These are phyloP conservation scores for Trichonephila clavata DNA, from an alignment of 1,140 invertebrate genomes.

Conservation along the genomic window DNA sequence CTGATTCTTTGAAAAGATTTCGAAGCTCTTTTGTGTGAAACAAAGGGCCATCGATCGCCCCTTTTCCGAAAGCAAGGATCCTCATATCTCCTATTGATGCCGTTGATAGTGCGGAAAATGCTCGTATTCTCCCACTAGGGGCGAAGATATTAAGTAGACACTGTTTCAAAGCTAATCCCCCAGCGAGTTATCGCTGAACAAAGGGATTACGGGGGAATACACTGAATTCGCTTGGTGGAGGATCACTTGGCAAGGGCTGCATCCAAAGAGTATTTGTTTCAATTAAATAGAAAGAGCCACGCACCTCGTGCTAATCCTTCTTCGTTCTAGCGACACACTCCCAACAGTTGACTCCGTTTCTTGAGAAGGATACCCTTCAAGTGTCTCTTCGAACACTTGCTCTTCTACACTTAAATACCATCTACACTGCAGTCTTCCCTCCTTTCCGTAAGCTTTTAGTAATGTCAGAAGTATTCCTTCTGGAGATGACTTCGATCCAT, in stretches of 20 bases:
- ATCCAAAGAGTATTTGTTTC: slow-evolving; percentile 59
- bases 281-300: slow-evolving; percentile 41
- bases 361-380: slow-evolving; percentile 6
- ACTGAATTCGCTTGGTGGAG: slow-evolving; percentile 15
- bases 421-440: not conserved
- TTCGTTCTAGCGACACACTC: slow-evolving; percentile 16
- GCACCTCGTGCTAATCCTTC: slow-evolving; percentile 23
- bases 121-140: not conserved
- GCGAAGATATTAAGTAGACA: slow-evolving; percentile 57
- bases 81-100: slow-evolving; percentile 30
- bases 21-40: slow-evolving; percentile 48
- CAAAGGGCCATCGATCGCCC: slow-evolving; percentile 28
- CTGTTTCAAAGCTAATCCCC: slow-evolving; percentile 69
- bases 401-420: not conserved
- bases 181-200: slow-evolving; percentile 64
- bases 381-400: not conserved
- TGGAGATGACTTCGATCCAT: not conserved
- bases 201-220: slow-evolving; percentile 58
- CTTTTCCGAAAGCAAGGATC: not conserved
- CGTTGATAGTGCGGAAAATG: slow-evolving; percentile 28
- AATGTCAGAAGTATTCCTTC: not conserved
- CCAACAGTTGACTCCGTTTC: slow-evolving; percentile 21
- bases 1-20: slow-evolving; percentile 3
- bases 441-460: not conserved
- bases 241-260: not conserved